phyloP scores from a whole-genome alignment of 2,113 vertebrate species.

The Macroglossus sobrinus region DNA sequence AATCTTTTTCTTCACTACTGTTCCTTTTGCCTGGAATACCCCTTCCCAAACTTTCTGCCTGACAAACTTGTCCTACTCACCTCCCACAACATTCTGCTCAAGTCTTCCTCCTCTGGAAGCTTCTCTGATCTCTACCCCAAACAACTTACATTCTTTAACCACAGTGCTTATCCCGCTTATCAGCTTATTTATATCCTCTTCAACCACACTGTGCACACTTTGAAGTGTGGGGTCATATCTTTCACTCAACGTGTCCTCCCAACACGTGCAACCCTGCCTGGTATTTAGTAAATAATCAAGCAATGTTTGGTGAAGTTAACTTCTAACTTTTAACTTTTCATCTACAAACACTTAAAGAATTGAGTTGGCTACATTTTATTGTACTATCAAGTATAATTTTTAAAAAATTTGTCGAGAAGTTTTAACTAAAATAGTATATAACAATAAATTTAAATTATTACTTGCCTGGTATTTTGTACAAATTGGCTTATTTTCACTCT shows the following conservation, averaged over 20 bases:
- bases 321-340: background rate
- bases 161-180: background rate
- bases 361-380: background rate
- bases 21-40: background rate
- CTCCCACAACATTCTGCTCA: background rate
- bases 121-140: background rate
- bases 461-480: background rate
- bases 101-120: background rate
- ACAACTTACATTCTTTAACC: background rate
- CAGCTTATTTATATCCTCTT: background rate
- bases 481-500: background rate
- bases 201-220: background rate
- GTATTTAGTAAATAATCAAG: background rate
- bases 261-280: background rate
- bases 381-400: background rate
- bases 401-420: background rate
- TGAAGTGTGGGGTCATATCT: background rate
- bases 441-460: background rate
- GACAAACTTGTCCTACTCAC: background rate
- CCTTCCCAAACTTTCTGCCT: background rate
- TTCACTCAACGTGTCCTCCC: background rate
- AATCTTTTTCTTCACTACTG: background rate
- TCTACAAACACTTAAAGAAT: background rate
- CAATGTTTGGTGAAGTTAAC: background rate
- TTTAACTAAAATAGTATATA: background rate